Base-by-base conservation (phyloP, 2,888 invertebrate genomes). In the Altica lythri region DNA sequence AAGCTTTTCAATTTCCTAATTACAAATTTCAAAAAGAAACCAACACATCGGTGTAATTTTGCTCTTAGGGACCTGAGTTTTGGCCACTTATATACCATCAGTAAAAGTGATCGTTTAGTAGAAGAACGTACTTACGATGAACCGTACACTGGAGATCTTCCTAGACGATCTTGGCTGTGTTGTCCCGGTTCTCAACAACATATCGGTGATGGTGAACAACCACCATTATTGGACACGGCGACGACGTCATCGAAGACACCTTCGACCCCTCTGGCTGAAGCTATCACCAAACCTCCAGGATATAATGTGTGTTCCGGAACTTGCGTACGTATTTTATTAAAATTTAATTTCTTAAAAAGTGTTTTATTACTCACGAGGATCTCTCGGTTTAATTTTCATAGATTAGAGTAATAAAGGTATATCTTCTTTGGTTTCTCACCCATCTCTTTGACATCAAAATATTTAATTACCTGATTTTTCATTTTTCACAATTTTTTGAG, bases 11-110 rank as follows among this genome's bases (percentile, higher is more conserved):
- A n/a, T n/a, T n/a, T n/a, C n/a, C n/a, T n/a, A n/a, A n/a, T n/a
- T n/a, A n/a, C n/a, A n/a, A n/a, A n/a, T n/a, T n/a, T n/a, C n/a
- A n/a, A n/a, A n/a, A n/a, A n/a, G n/a, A n/a, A n/a, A n/a, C n/a
- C n/a, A n/a, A n/a, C n/a, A n/a, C n/a, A n/a, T n/a, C n/a, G n/a
- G n/a, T n/a, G n/a, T n/a, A n/a, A n/a, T n/a, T n/a, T n/a, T n/a
- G n/a, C 14, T 5, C 27, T n/a, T 29, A 66, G 66, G 19, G 72
- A 73, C 48, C 59, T 72, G 53, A 69, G 66, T 52, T 68, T 75
- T 52, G 77, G 76, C 22, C 77, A 78, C 61, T 70, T 77, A 4
- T 79, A 80, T 54, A 81, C 81, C 40, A 75, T 81, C 17, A 80
- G 78, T 68, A 81, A 81, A 49, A 58, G 50, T 37, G 58, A 61